Conservation (phyloP, 2,113 vertebrate genomes). For the Sinocyclocheilus grahami region DNA sequence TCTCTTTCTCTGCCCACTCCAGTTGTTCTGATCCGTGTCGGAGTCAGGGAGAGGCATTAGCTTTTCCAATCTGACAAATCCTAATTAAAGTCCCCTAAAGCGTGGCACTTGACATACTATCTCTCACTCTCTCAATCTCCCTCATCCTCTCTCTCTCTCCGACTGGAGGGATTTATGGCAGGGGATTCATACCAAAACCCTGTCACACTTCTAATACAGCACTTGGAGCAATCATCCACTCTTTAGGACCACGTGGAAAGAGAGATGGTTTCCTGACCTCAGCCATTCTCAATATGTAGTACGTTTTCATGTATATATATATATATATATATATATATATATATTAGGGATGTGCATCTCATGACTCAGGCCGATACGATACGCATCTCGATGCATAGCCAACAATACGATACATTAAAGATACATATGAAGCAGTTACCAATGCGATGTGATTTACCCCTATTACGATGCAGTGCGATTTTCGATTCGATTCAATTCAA, state of each 20-base stretch:
- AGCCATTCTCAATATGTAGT: background rate
- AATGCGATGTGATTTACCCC: too few species aligned
- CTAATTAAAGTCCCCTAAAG: slow-evolving; percentile 46
- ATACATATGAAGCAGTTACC: too few species aligned
- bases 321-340: too few species aligned
- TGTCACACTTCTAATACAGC: slow-evolving; percentile 31
- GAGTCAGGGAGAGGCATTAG: slow-evolving; percentile 45
- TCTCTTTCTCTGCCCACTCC: background rate
- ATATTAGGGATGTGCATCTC: too few species aligned
- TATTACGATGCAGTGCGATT: too few species aligned
- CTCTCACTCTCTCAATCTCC: slow-evolving; percentile 13
- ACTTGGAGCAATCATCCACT: slow-evolving; percentile 17
- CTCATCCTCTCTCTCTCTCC: background rate
- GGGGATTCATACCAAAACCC: slow-evolving; percentile 22
- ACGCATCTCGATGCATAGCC: too few species aligned
- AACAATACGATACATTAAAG: too few species aligned
- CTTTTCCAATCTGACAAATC: slow-evolving; percentile 49
- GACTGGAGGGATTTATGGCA: slow-evolving; percentile 39
- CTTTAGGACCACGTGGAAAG: slow-evolving; percentile 16
- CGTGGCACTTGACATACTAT: slow-evolving; percentile 38
- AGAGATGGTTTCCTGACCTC: background rate
- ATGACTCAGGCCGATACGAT: too few species aligned
- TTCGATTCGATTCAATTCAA: too few species aligned
- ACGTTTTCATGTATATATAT: background rate
- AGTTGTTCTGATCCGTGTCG: slow-evolving; percentile 37